Percentiles rank a stretch among this genome's conserved stretches.
These are phyloP conservation scores for Hafferia zeledoni DNA, from an alignment of 2,797 vertebrate genomes.

Conservation along the genomic window DNA sequence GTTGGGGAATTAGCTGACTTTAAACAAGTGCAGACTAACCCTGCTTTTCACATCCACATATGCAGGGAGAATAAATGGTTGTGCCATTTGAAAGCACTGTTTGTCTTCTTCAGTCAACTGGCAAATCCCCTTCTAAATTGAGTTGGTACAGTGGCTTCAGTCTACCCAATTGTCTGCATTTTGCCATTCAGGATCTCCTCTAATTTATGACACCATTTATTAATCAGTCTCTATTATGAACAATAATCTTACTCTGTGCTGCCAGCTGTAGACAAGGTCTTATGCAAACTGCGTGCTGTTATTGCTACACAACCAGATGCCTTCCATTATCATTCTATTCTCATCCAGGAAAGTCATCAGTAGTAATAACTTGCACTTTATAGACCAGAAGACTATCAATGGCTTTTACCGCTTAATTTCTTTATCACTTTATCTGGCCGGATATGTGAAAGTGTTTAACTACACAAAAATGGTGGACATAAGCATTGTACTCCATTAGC, in stretches of 20 bases:
- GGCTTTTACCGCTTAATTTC: not conserved
- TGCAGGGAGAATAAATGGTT: not conserved
- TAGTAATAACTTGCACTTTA: not conserved
- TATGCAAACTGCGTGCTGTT: not conserved
- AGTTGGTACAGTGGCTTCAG: not conserved
- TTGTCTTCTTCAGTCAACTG: not conserved
- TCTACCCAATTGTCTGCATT: not conserved
- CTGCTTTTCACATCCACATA: not conserved
- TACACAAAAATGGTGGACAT: not conserved
- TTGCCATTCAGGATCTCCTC: conserved; percentile 3
- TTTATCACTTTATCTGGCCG: not conserved
- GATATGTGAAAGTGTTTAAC: not conserved
- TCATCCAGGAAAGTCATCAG: not conserved
- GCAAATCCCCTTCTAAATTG: not conserved
- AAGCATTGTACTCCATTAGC: not conserved
- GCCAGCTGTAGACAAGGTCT: not conserved
- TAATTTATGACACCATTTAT: conserved; percentile 14
- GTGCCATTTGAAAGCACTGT: not conserved
- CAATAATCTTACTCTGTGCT: not conserved
- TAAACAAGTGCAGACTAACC: not conserved
- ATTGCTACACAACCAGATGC: not conserved
- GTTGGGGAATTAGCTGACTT: not conserved
- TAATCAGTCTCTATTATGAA: not conserved
- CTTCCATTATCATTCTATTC: not conserved
- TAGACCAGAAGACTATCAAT: not conserved